These are phyloP conservation scores for Garra rufa DNA, from an alignment of 2,113 vertebrate species.

Conservation along the genomic window DNA sequence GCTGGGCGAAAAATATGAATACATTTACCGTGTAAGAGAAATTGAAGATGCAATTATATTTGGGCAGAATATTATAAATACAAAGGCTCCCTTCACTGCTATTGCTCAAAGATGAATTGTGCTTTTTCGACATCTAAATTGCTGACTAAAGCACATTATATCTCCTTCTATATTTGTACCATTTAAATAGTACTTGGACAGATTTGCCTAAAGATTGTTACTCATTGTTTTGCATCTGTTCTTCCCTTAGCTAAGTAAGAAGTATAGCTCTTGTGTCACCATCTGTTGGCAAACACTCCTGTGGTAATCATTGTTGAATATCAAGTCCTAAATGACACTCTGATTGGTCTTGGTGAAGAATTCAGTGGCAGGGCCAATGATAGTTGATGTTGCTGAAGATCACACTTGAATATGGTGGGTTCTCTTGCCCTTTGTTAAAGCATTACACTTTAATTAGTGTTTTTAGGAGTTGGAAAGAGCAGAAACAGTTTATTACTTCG, in stretches of 20 bases:
- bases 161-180: neutral
- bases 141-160: neutral
- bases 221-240: neutral
- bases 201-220: neutral
- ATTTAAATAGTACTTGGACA: neutral
- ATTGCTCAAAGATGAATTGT: neutral
- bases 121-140: no score
- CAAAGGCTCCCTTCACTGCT: neutral
- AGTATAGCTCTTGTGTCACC: slow-evolving; percentile 59
- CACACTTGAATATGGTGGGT: slow-evolving; percentile 59
- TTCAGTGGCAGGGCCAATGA: slow-evolving; percentile 59
- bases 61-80: neutral
- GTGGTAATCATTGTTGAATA: slow-evolving; percentile 63
- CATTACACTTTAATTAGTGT: no score
- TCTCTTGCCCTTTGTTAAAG: neutral
- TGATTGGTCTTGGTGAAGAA: slow-evolving; percentile 58
- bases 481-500: no score
- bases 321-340: slow-evolving; percentile 56
- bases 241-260: slow-evolving; percentile 35
- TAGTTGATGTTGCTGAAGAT: no score
- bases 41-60: neutral
- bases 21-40: no score
- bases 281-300: slow-evolving; percentile 59
- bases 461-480: no score
- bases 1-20: no score